These are phyloP conservation scores for Tenthredo livida DNA, from an alignment of 2,888 invertebrate species.

Conservation along the genomic window DNA sequence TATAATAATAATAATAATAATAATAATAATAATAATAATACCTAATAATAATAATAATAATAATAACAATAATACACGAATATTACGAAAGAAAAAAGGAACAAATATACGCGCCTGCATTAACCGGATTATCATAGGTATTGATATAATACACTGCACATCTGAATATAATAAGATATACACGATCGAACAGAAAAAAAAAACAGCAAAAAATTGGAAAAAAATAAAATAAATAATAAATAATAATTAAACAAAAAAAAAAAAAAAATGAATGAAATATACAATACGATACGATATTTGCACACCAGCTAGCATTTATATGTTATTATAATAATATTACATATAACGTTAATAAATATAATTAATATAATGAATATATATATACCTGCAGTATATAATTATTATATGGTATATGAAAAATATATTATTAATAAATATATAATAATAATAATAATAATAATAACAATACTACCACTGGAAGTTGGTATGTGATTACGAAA, in stretches of 20 bases:
- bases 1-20: neutral
- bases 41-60: slow-evolving; percentile 50
- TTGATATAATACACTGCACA: neutral
- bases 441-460: neutral
- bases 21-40: neutral
- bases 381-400: neutral
- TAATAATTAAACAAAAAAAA: neutral
- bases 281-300: slow-evolving; percentile 55
- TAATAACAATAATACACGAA: neutral
- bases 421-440: neutral
- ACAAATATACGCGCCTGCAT: neutral
- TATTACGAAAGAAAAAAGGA: neutral
- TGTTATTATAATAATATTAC: slow-evolving; percentile 51
- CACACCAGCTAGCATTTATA: slow-evolving; percentile 62
- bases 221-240: too few relatives aligned
- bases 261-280: slow-evolving; percentile 44
- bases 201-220: neutral
- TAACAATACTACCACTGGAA: neutral
- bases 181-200: slow-evolving; percentile 28
- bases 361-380: slow-evolving; percentile 9
- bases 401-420: neutral
- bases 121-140: neutral
- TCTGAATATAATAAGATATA: neutral
- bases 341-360: neutral
- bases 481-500: slow-evolving; percentile 8